Base-by-base conservation (phyloP, 2,888 invertebrate genomes). In the Phortica magna region DNA sequence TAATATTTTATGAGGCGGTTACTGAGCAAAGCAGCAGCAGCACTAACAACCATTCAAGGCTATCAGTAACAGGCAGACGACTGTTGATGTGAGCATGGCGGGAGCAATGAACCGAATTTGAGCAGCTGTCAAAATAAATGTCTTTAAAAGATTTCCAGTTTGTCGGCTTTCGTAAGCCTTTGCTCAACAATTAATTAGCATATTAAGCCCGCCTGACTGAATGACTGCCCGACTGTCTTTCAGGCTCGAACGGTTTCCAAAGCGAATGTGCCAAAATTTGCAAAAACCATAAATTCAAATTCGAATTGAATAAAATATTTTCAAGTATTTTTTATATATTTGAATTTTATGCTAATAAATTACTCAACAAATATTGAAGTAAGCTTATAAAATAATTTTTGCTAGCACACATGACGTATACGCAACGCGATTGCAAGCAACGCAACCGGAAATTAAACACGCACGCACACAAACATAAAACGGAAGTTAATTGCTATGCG, bases 391-490 rank as follows among this genome's bases (percentile, higher is more conserved):
- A 70, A 4, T 41, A 12, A 31, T 65, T 14, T 65, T 12, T 65
- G 41, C 19, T 1, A 7, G 65, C 41, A 41, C 65, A 68, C 48
- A 68, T 48, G 12, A 43, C 19, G 68, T 31, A 19, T 19, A 64
- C 48, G 48, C 48, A 48, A 14, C 14, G 48, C 48, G 48, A 12
- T 48, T 48, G 48, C 48, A 48, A 12, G 9, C 5, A 2, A 19
- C 61, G 19, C 22, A 80, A 78, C 84, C 88, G 85, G 88, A 85
- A 88, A 85, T 85, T 85, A 85, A 87, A 82, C 80, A 83, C 85
- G 87, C 79, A 82, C 84, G 14, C 59, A 65, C 76, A 67, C 77
- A 74, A 77, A 75, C 78, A 79, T 77, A 77, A 81, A 70, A 76
- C 85, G 88, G 84, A 88, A 81, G 88, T 79, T 81, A 79, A 79